phyloP scores from a whole-genome alignment of 2,113 vertebrate genomes.

The Dromas ardeola region DNA sequence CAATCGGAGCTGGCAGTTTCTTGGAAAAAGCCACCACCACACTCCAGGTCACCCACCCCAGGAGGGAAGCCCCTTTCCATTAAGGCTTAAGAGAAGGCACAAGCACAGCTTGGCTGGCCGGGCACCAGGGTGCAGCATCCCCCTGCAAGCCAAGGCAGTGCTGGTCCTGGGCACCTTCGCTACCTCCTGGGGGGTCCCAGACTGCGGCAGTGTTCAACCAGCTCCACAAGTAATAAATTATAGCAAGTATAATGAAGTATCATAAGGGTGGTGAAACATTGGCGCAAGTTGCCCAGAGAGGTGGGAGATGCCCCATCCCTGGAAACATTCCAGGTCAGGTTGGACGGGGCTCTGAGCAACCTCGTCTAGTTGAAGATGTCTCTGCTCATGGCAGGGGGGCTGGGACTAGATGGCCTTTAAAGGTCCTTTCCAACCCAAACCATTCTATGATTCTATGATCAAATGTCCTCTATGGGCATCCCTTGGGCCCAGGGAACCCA shows the following conservation, averaged over 20 bases:
- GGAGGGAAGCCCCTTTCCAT: neutral
- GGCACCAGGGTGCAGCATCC: neutral
- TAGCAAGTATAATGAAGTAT: neutral
- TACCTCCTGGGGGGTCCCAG: neutral
- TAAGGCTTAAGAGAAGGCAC: neutral
- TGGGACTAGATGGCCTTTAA: neutral
- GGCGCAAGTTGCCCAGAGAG: neutral
- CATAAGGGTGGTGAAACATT: neutral
- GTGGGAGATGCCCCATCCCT: neutral
- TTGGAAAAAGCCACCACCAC: neutral
- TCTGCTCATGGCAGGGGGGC: neutral
- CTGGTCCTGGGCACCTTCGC: accelerated
- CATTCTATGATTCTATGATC: neutral
- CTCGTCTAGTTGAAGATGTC: neutral
- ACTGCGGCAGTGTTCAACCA: too few relatives aligned
- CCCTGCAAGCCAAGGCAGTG: neutral
- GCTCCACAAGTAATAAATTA: neutral
- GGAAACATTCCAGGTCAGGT: neutral
- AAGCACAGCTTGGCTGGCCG: neutral
- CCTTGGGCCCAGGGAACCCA: neutral
- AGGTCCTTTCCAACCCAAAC: neutral
- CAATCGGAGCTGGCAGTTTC: neutral
- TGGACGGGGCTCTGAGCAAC: neutral
- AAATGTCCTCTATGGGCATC: neutral
- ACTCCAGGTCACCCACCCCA: neutral